Evolutionary conservation across 2,888 invertebrate species (phyloP).

Genomic region (Dryadula phaetusa): DNA sequence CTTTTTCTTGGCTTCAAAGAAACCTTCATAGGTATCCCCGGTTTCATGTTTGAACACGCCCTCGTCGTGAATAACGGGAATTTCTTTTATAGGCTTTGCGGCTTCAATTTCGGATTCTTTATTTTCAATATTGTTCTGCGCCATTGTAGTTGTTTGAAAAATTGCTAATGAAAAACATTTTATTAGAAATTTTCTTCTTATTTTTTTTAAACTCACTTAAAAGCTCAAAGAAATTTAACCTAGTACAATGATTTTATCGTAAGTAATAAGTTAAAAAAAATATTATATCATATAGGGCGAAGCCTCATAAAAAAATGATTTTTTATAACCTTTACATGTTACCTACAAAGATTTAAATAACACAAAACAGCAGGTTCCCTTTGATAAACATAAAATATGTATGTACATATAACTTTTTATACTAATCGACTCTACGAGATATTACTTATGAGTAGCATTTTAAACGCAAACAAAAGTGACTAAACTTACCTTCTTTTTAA

Average conservation of each 20-base stretch:
- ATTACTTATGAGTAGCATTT: too few relatives aligned
- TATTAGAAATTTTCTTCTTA: not conserved
- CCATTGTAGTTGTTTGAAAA: constrained; percentile 48
- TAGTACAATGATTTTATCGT: too few relatives aligned
- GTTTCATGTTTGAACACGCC: constrained; percentile 81
- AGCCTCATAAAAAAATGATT: too few relatives aligned
- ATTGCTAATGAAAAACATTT: not conserved
- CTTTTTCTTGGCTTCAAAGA: constrained; percentile 81
- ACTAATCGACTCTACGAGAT: too few relatives aligned
- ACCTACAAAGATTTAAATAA: too few relatives aligned
- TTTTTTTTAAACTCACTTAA: not conserved
- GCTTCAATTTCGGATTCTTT: constrained; percentile 49
- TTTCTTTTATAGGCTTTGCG: constrained; percentile 56
- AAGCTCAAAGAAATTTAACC: too few relatives aligned
- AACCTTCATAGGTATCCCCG: constrained; percentile 84
- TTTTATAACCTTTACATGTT: too few relatives aligned
- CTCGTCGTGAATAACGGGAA: constrained; percentile 62
- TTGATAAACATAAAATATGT: too few relatives aligned
- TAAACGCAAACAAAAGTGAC: not conserved
- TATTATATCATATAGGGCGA: too few relatives aligned
- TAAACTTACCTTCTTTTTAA: not conserved
- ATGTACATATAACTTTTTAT: too few relatives aligned
- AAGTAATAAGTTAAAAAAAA: too few relatives aligned
- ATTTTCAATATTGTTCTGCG: constrained; percentile 49
- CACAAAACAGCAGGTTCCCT: too few relatives aligned